Evolutionary conservation across 2,797 vertebrate species (phyloP).

Genomic region (Amphiprion clarkii): DNA sequence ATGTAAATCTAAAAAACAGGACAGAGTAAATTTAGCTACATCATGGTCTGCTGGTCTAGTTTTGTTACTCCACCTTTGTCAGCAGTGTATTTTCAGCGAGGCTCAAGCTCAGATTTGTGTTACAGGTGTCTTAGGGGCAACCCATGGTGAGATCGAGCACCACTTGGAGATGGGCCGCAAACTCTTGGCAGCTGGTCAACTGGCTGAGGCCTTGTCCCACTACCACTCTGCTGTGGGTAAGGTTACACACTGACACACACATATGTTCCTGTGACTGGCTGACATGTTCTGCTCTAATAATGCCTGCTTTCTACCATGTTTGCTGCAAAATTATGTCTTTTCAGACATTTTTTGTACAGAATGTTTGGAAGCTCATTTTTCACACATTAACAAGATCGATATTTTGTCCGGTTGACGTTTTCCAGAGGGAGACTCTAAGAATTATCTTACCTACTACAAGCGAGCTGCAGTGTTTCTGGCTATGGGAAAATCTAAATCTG

Average conservation of each 20-base stretch:
- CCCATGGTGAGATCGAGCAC: constrained; percentile 89
- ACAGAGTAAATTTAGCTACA: background rate
- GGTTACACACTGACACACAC: constrained; percentile 53
- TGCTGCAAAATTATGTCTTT: background rate
- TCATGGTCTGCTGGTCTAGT: background rate
- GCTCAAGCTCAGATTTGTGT: constrained; percentile 46
- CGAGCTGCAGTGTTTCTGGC: constrained; percentile 89
- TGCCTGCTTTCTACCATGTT: background rate
- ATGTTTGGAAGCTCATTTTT: background rate
- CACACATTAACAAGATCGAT: background rate
- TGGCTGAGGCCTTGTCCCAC: constrained; percentile 90
- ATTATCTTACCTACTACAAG: constrained; percentile 92
- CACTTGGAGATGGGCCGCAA: constrained; percentile 92
- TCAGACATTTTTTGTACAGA: background rate
- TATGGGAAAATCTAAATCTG: constrained; percentile 91
- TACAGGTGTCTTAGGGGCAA: constrained; percentile 87
- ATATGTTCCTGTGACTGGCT: background rate
- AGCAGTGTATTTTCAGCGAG: constrained; percentile 20
- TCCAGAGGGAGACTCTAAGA: constrained; percentile 89
- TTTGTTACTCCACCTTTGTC: background rate
- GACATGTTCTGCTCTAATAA: background rate
- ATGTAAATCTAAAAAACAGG: background rate
- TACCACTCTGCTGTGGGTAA: constrained; percentile 92
- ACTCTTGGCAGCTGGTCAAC: constrained; percentile 89
- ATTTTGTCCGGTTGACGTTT: constrained; percentile 7